Conservation (phyloP, 2,797 vertebrate species). For the Lacerta viridis region DNA sequence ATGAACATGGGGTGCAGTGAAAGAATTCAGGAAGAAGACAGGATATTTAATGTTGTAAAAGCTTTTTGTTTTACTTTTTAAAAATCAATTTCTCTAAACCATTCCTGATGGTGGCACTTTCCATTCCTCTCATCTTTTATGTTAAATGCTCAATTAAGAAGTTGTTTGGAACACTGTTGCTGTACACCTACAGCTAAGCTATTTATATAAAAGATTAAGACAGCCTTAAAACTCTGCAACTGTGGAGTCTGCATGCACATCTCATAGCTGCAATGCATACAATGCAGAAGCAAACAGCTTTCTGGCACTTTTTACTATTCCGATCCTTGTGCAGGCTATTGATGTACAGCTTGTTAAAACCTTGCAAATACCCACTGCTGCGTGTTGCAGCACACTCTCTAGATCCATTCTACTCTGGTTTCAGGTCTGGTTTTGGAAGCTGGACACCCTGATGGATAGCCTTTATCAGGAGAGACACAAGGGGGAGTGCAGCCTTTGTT, state of each 20-base stretch:
- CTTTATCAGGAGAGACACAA: no score
- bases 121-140: background rate
- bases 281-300: background rate
- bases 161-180: slow-evolving; percentile 12
- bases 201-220: slow-evolving; percentile 48
- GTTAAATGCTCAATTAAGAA: slow-evolving; percentile 35
- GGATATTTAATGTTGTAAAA: slow-evolving; percentile 34
- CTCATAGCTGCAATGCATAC: background rate
- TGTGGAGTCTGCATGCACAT: slow-evolving; percentile 2
- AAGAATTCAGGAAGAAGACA: background rate
- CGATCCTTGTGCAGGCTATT: no score
- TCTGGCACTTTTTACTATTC: background rate
- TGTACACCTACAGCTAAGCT: slow-evolving; percentile 36
- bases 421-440: no score
- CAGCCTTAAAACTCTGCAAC: background rate
- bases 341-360: background rate
- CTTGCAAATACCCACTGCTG: background rate
- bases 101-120: background rate
- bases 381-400: background rate
- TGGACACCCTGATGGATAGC: no score
- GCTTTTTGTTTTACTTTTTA: slow-evolving; percentile 28
- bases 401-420: no score
- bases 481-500: no score
- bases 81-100: background rate
- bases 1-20: no score